Base-by-base conservation (phyloP, 2,888 invertebrate genomes). In the Patella ulyssiponensis region DNA sequence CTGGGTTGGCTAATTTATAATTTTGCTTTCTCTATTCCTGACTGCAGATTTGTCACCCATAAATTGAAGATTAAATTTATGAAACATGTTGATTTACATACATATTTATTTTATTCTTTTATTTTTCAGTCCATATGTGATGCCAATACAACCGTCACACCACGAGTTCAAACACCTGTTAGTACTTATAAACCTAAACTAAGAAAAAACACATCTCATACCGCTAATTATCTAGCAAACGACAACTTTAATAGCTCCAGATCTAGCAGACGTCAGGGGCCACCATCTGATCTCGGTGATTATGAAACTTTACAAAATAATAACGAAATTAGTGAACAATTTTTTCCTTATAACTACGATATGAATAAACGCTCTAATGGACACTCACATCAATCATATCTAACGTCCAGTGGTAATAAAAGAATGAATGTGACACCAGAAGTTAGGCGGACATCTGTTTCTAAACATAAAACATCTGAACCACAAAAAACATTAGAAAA, bases 71-170 rank as follows among this genome's bases (percentile, higher is more conserved):
- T 44, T 33, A 33, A 33, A 33, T 33, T 33, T 3, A 33, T 33
- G 33, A 33, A 44, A 44, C 0, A 44, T 44, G 7, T 44, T 44
- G 5, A 44, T 44, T 44, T 44, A 44, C 44, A 44, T 44, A 9
- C 44, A 44, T 44, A 33, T 15, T 69, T 17, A 64, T 20, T 64
- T 20, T 15, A 12, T 58, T 58, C 52, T 54, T 69, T 71, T 17
- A 51, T 44, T 17, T 79, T 82, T 69, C 76, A 87, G 87, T 84
- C 87, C 69, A 81, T 86, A 15, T 87, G 87, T 87, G 85, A 85
- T 51, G 74, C 80, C 15, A 84, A 83, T 75, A 58, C 75, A 44
- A 80, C 81, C 2, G 77, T 81, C 78, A 86, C 86, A 11, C 87
- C 86, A 14, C 77, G 83, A 79, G 80, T 83, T 52, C 75, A 71